These are phyloP conservation scores for Catagonus wagneri DNA, from an alignment of 2,113 vertebrate species.

Conservation along the genomic window DNA sequence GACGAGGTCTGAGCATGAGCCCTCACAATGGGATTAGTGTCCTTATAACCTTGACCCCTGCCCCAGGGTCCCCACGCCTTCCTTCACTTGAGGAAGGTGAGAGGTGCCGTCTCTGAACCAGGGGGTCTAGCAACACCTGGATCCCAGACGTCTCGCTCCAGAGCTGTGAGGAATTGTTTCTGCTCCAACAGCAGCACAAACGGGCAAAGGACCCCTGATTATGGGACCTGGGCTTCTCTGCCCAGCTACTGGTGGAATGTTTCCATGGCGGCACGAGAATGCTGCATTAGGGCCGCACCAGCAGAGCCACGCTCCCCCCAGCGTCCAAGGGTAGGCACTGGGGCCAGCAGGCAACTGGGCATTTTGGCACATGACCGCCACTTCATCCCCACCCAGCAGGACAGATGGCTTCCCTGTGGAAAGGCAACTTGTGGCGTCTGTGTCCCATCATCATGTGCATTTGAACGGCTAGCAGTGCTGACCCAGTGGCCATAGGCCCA, in stretches of 20 bases:
- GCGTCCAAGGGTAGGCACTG: rapidly evolving
- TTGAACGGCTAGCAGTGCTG: rapidly evolving
- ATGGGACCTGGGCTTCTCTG: neutral
- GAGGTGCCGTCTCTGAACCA: neutral
- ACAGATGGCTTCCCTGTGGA: neutral
- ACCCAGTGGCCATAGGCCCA: neutral
- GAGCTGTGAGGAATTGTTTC: neutral
- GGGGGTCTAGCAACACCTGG: rapidly evolving
- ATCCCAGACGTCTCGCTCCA: rapidly evolving
- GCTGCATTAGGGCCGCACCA: rapidly evolving
- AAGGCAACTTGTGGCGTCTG: neutral
- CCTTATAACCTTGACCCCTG: neutral
- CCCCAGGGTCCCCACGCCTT: neutral
- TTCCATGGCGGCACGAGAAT: neutral
- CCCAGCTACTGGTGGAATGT: too few species aligned
- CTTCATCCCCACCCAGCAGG: neutral
- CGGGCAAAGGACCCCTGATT: neutral
- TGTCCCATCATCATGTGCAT: rapidly evolving
- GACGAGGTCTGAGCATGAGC: neutral
- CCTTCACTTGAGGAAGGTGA: rapidly evolving
- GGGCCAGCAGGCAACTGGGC: neutral
- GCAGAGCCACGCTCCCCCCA: rapidly evolving
- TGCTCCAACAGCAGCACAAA: rapidly evolving
- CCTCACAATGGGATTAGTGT: neutral
- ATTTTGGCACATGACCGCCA: neutral